Conservation (phyloP, 1,140 invertebrate genomes). For the Heliothis virescens region DNA sequence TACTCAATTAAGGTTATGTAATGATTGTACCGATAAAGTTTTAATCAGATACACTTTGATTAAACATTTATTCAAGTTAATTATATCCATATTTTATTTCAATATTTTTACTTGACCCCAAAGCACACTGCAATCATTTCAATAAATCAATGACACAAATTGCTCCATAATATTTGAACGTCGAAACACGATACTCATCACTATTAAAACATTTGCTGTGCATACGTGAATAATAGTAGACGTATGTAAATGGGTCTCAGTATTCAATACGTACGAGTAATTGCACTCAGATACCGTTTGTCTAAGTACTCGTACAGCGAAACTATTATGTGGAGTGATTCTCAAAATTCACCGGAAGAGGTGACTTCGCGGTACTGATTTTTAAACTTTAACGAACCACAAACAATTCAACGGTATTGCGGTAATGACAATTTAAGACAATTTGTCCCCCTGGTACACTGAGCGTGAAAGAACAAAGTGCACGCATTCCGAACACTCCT, state of each 20-base stretch:
- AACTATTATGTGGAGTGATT: constrained; percentile 65
- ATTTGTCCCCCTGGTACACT: constrained; percentile 32
- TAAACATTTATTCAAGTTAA: constrained; percentile 12
- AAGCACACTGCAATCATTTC: too few species aligned
- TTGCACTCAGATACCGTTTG: constrained; percentile 52
- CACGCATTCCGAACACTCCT: constrained; percentile 34
- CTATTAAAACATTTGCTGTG: constrained; percentile 2
- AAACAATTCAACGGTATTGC: constrained; percentile 62
- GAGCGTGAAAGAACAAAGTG: constrained; percentile 36
- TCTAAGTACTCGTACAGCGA: constrained; percentile 38
- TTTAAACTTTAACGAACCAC: constrained; percentile 64
- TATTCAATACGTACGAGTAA: constrained; percentile 48
- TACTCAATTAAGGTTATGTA: too few species aligned
- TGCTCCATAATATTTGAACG: neutral
- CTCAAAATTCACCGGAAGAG: constrained; percentile 64
- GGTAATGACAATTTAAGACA: constrained; percentile 50
- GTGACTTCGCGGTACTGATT: constrained; percentile 60
- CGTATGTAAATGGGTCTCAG: constrained; percentile 7
- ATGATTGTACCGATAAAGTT: constrained; percentile 1
- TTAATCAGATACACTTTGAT: constrained; percentile 28
- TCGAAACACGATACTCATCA: neutral
- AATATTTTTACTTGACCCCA: too few species aligned
- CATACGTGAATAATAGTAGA: neutral
- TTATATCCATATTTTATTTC: neutral
- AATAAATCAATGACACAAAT: neutral